Evolutionary conservation across 2,797 vertebrate genomes (phyloP).

Genomic region (Melanotaenia trifasciata): DNA sequence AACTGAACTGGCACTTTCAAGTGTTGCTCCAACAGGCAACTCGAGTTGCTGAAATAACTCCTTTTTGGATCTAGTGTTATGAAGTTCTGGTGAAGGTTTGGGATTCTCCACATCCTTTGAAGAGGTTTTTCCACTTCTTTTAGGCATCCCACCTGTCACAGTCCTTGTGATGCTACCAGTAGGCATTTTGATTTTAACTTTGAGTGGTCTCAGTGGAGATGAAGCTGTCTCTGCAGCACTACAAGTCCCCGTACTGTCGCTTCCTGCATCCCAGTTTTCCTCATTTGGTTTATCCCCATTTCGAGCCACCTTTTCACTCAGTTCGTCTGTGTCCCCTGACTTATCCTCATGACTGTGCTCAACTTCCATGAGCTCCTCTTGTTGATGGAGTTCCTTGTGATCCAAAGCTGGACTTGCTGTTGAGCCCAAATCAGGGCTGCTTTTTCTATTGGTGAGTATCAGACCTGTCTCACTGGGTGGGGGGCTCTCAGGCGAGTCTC

Average conservation of each 20-base stretch:
- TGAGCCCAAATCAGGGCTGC: conserved; percentile 41
- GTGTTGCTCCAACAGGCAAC: conserved; percentile 84
- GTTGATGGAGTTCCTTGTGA: conserved; percentile 65
- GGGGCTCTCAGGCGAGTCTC: conserved; percentile 87
- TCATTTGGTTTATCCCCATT: conserved; percentile 34
- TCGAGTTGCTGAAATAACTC: conserved; percentile 57
- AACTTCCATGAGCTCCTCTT: conserved; percentile 71
- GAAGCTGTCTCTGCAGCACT: conserved; percentile 75
- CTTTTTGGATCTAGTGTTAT: conserved; percentile 69
- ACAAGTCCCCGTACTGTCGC: conserved; percentile 6
- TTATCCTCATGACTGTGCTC: conserved; percentile 36
- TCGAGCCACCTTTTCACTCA: conserved; percentile 37
- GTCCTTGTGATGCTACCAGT: conserved; percentile 89
- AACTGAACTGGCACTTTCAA: conserved; percentile 85
- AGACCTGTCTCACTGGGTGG: conserved; percentile 80
- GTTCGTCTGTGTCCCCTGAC: conserved; percentile 27
- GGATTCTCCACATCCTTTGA: conserved; percentile 54
- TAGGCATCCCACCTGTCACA: conserved; percentile 82
- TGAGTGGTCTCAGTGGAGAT: conserved; percentile 84
- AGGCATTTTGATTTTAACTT: conserved; percentile 92
- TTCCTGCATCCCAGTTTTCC: conserved; percentile 20
- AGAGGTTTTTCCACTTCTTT: conserved; percentile 56
- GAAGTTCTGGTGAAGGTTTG: conserved; percentile 66
- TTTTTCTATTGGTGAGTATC: conserved; percentile 45
- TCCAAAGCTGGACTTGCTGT: conserved; percentile 39